Conservation (phyloP, 2,113 vertebrate species). For the Pogona vitticeps region DNA sequence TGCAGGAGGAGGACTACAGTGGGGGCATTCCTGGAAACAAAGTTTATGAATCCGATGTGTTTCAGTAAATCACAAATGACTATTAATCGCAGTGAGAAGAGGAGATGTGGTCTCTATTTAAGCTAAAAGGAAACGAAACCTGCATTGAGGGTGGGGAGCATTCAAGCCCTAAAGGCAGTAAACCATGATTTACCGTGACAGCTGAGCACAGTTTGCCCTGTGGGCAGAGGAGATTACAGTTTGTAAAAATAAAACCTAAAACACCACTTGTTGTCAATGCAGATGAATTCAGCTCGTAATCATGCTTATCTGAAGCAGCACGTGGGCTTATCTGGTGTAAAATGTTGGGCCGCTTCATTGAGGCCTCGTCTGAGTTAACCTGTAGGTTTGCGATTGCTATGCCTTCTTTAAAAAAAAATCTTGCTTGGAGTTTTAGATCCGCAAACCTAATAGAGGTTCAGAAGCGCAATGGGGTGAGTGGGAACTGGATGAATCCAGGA, state of each 20-base stretch:
- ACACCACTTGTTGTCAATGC: background rate
- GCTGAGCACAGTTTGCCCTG: background rate
- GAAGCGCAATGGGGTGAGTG: background rate
- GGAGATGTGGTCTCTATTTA: too few species aligned
- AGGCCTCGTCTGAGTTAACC: background rate
- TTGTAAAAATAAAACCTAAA: background rate
- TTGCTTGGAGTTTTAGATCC: background rate
- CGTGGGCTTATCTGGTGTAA: too few species aligned
- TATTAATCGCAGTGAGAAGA: too few species aligned
- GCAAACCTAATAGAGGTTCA: too few species aligned
- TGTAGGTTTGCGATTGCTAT: background rate
- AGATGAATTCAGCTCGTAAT: too few species aligned
- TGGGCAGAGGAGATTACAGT: background rate
- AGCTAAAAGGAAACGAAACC: too few species aligned
- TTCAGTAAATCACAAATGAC: too few species aligned
- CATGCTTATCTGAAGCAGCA: background rate
- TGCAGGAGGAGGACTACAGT: too few species aligned
- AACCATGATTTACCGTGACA: background rate
- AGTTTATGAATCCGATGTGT: too few species aligned
- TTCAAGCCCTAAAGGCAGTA: background rate
- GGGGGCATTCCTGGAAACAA: too few species aligned
- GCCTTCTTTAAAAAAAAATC: background rate
- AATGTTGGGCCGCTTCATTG: background rate
- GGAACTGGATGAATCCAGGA: background rate
- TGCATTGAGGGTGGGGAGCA: too few species aligned